Conservation (phyloP, 2,888 invertebrate species). For the Frankliniella intonsa region DNA sequence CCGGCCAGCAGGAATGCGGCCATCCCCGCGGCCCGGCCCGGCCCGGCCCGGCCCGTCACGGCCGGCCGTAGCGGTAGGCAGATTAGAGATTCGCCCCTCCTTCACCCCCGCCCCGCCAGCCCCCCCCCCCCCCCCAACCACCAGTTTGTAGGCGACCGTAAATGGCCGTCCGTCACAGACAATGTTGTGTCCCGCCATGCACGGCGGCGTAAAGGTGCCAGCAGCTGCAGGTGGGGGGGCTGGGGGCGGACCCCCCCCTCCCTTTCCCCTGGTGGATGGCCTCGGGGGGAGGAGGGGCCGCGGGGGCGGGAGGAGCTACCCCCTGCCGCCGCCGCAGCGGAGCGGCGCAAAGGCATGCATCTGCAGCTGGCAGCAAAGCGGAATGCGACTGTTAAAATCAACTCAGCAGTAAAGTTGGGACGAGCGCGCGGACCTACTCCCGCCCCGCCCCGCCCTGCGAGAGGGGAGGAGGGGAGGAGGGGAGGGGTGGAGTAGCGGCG, state of each 20-base stretch:
- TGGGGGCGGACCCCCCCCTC: no score
- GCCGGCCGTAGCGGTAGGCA: neutral
- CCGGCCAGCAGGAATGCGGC: neutral
- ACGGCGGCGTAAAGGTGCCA: neutral
- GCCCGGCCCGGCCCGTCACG: neutral
- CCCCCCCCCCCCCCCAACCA: neutral
- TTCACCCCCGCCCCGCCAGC: no score
- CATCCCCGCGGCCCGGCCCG: neutral
- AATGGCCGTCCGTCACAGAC: neutral
- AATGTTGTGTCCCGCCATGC: constrained; percentile 10
- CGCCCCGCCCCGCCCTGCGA: no score
- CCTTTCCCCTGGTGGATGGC: no score
- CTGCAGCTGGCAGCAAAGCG: neutral
- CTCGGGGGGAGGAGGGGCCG: neutral
- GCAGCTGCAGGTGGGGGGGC: neutral
- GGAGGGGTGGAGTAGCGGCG: neutral
- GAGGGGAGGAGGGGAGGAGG: neutral
- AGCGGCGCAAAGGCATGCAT: no score
- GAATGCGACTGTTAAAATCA: constrained; percentile 5
- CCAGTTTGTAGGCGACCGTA: neutral
- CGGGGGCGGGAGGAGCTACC: no score
- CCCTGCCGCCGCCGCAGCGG: no score
- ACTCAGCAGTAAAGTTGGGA: constrained; percentile 3
- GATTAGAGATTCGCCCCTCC: neutral
- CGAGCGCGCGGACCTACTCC: neutral